Evolutionary conservation across 2,797 vertebrate species (phyloP), one percentile per base, ranked within the genome.

Genomic region (Spinibarbus caldwelli): DNA sequence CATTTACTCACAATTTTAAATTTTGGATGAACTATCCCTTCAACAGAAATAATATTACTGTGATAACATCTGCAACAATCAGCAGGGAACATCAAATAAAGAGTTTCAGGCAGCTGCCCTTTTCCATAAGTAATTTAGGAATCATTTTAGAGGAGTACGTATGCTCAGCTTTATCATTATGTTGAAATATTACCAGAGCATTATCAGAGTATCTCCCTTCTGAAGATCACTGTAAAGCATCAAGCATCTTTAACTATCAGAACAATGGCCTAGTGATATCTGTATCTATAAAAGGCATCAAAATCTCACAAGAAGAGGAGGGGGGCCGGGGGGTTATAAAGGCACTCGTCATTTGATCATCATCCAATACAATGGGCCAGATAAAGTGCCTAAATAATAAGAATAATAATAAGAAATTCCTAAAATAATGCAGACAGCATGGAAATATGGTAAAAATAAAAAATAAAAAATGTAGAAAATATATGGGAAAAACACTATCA

Each of bases 41-140:
- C 6, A 17, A 31, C 49, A 31, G 4, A 47, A 73, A 43, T 47
- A 72, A 45, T 62, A 64, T 66, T 66, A 66, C 45, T 54, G n/a
- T 54, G 59, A 83, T 76, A 47, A 29, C 34, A 77, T 77, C 34
- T 67, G 38, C 34, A 64, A 34, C 34, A 49, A 76, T 49, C 71
- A 75, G 57, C 57, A 49, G 57, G 29, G 41, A 83, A 45, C 31
- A 64, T 75, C 54, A 49, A 49, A 75, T 21, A 64, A n/a, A 47
- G 15, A 83, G 41, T 29, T 83, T 34, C 41, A 62, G 29, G 68
- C 52, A n/a, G 43, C 7, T 1, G 7, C 29, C 26, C 8, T 62
- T 47, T 43, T n/a, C 21, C 26, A 62, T 34, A n/a, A 64, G 73
- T 62, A 57, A 62, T 72, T 34, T 43, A 31, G n/a, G 11, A 59